phyloP scores from a whole-genome alignment of 2,888 invertebrate species.

The Prionchulus punctatus region DNA sequence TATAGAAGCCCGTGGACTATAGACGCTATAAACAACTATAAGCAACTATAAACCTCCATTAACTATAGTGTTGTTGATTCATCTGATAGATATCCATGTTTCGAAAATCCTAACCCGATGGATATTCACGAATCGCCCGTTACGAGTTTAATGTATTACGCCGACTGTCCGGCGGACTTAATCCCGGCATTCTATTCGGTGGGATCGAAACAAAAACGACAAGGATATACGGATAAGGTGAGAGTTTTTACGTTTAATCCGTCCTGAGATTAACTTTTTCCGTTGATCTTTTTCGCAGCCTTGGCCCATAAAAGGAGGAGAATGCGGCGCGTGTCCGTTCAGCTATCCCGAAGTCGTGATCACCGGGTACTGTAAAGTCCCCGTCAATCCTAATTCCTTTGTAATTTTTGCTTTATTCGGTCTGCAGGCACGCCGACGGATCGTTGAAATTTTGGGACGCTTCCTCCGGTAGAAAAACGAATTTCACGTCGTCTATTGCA shows the following conservation, averaged over 20 bases:
- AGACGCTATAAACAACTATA: too few relatives aligned
- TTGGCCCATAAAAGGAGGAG: slow-evolving; percentile 93
- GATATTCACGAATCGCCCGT: slow-evolving; percentile 97
- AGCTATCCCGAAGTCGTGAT: slow-evolving; percentile 95
- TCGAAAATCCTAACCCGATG: slow-evolving; percentile 99
- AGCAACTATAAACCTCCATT: too few relatives aligned
- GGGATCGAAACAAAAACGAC: slow-evolving; percentile 41
- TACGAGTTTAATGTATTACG: slow-evolving; percentile 86
- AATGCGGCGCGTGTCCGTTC: slow-evolving; percentile 83
- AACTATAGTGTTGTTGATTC: too few relatives aligned
- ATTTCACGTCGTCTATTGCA: neutral
- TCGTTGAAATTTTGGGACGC: slow-evolving; percentile 99
- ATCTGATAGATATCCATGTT: slow-evolving; percentile 62
- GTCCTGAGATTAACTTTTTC: neutral
- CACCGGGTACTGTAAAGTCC: slow-evolving; percentile 60
- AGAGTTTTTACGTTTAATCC: neutral
- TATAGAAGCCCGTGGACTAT: too few relatives aligned
- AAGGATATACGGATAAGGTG: slow-evolving; percentile 43
- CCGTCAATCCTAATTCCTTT: neutral
- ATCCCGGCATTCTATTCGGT: slow-evolving; percentile 96
- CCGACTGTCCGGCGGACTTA: slow-evolving; percentile 91
- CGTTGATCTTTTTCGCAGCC: slow-evolving; percentile 41
- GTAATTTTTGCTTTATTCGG: slow-evolving; percentile 23
- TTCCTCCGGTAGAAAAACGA: slow-evolving; percentile 42
- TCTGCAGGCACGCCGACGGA: slow-evolving; percentile 92